phyloP scores from a whole-genome alignment of 1,140 invertebrate species.

The Episyrphus balteatus region DNA sequence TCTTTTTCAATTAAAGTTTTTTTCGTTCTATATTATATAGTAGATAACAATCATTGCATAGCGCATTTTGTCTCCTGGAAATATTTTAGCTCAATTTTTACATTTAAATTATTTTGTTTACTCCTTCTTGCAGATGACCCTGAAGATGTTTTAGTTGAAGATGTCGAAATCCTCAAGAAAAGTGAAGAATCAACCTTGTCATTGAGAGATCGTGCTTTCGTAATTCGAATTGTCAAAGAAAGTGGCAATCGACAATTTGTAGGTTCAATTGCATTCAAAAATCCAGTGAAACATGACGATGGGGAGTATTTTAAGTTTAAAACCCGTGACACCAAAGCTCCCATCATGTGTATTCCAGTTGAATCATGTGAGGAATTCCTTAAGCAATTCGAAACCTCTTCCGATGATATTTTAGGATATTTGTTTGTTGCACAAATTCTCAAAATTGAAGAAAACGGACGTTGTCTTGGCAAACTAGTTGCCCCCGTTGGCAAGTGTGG shows the following conservation, averaged over 20 bases:
- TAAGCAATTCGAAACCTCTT: constrained; percentile 7
- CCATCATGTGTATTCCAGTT: constrained; percentile 25
- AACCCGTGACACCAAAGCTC: constrained; percentile 24
- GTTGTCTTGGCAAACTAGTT: constrained; percentile 51
- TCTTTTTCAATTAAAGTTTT: too few species aligned
- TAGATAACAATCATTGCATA: too few species aligned
- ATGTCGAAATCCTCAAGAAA: too few species aligned
- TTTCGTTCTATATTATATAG: too few species aligned
- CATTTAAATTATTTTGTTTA: too few species aligned
- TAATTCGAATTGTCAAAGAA: constrained; percentile 25
- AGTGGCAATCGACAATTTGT: constrained; percentile 26
- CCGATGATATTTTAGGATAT: constrained; percentile 27
- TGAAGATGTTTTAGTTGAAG: not conserved
- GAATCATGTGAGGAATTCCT: constrained; percentile 14
- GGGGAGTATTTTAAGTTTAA: constrained; percentile 23
- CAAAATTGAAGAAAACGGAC: constrained; percentile 53
- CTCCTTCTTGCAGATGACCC: not conserved
- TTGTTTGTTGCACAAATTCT: constrained; percentile 61
- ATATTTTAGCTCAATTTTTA: too few species aligned
- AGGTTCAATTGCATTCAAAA: constrained; percentile 27
- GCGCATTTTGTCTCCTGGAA: too few species aligned
- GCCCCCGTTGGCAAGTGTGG: constrained; percentile 59
- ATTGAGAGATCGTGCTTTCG: constrained; percentile 13
- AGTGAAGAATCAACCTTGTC: too few species aligned
- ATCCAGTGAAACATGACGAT: constrained; percentile 17